Evolutionary conservation across 2,113 vertebrate species (phyloP).

Genomic region (Puma concolor): DNA sequence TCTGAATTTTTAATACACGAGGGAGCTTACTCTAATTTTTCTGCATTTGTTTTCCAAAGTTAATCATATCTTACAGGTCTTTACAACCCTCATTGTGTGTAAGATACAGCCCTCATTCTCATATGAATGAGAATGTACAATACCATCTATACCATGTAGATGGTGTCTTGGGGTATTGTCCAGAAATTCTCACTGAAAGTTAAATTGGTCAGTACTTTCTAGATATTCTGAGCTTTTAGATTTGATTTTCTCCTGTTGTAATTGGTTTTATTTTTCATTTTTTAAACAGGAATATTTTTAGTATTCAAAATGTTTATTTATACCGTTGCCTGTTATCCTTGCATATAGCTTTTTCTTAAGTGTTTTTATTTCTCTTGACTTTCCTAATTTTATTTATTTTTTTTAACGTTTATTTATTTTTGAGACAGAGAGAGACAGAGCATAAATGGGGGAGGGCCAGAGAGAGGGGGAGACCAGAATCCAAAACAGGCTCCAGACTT

Average conservation of each 20-base stretch:
- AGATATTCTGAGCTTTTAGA: neutral
- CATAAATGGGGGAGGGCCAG: too few species aligned
- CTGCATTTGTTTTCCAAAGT: neutral
- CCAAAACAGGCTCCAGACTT: too few species aligned
- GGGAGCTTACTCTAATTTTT: neutral
- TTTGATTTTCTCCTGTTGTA: neutral
- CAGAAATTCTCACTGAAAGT: neutral
- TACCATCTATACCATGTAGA: neutral
- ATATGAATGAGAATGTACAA: neutral
- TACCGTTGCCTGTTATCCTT: neutral
- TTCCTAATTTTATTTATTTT: neutral
- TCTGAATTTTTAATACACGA: neutral
- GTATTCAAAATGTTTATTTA: neutral
- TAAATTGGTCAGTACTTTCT: neutral
- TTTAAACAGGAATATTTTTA: neutral
- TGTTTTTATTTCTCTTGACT: constrained; percentile 1
- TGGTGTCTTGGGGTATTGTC: neutral
- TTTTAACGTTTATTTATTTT: too few species aligned
- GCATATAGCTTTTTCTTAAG: neutral
- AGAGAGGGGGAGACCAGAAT: too few species aligned
- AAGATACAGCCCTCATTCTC: neutral
- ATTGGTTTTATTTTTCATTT: neutral
- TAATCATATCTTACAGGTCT: neutral
- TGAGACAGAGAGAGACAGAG: too few species aligned
- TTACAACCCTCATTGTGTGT: neutral